Evolutionary conservation across 2,888 invertebrate genomes (phyloP), one percentile per base, ranked within the genome.

Genomic region (Thereva unica): DNA sequence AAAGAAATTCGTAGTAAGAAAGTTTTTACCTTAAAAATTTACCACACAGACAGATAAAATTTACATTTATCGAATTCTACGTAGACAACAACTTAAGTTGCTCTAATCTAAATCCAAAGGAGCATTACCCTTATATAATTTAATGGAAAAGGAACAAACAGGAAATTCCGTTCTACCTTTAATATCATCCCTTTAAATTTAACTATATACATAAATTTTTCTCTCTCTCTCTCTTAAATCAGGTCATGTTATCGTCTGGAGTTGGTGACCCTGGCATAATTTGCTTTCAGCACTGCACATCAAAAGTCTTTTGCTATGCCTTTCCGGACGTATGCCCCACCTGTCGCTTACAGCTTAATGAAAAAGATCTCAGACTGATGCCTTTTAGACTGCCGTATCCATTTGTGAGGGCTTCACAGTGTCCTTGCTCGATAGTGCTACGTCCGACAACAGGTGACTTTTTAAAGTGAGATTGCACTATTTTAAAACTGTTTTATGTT

Each of bases 401-500:
- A 53, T 95, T 95, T 78, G 86, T 89, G 64, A 86, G 89, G 79
- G 94, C 94, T 63, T 85, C 86, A 64, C 89, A 92, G 76, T 87
- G 90, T 82, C 89, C 91, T 41, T 90, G 91, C 75, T 87, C 91
- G 54, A 86, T 96, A 73, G 87, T 95, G 50, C 88, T 96, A 78
- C 92, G 91, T 79, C 95, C 95, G 66, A 93, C 95, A 4, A 84
- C 84, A 70, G 95, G 95, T 59, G 90, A 90, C 83, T 95, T 95
- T 81, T 84, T 95, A 67, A 89, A 91, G 93, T 91, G 83, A 85
- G 87, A 84, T 12, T 38, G 5, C 34, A 34, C n/a, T 34, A 6
- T 45, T 8, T 45, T 45, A 10, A 4, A 45, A 23, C 23, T 23
- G 2, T 2, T 45, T 45, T n/a, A 41, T 63, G 40, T 38, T 40